Evolutionary conservation across 2,113 vertebrate genomes (phyloP).

Genomic region (Glareola pratincola): DNA sequence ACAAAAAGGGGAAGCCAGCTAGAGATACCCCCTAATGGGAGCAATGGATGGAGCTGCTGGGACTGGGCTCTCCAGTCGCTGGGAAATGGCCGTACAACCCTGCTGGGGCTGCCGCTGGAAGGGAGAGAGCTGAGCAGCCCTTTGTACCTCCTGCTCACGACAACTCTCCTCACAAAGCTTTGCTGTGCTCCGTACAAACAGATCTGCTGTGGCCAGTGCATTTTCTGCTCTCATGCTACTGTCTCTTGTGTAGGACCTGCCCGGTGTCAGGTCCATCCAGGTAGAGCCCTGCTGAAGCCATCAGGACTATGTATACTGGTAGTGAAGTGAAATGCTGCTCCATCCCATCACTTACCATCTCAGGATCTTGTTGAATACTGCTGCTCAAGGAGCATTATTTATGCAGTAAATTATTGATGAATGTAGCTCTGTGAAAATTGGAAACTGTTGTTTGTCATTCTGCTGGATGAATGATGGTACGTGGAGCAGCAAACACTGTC

Average conservation of each 20-base stretch:
- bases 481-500: rapidly evolving
- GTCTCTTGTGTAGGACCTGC: not conserved
- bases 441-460: not conserved
- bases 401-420: not conserved
- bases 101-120: not conserved
- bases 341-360: not conserved
- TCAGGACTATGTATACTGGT: not conserved
- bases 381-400: not conserved
- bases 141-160: not conserved
- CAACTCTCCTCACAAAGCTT: not conserved
- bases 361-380: not conserved
- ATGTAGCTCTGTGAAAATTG: not conserved
- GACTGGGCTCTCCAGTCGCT: not conserved
- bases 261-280: not conserved
- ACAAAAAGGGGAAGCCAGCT: not conserved
- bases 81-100: not conserved
- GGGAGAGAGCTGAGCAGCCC: not conserved
- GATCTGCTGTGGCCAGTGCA: rapidly evolving
- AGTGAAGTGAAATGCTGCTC: not conserved
- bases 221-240: not conserved
- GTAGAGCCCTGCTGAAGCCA: not conserved
- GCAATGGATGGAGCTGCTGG: not conserved
- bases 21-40: not conserved
- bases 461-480: not conserved
- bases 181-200: not conserved